Conservation (phyloP, 2,888 invertebrate species). For the Drosophila conformis region DNA sequence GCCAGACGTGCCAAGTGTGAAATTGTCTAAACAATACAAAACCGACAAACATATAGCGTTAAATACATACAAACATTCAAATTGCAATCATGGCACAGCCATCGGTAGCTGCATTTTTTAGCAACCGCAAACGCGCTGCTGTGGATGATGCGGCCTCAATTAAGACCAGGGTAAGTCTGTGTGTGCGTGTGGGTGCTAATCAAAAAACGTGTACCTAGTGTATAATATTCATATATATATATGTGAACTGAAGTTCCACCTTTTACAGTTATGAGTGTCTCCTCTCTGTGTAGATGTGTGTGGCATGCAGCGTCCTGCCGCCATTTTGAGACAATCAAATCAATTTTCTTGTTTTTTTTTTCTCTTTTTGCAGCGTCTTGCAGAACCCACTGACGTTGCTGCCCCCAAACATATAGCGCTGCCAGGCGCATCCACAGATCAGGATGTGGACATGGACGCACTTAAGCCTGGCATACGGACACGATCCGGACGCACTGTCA, state of each 20-base stretch:
- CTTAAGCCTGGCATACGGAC: slow-evolving; percentile 74
- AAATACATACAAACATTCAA: slow-evolving; percentile 27
- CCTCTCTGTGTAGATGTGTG: slow-evolving; percentile 7
- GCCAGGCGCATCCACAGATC: slow-evolving; percentile 32
- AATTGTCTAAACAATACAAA: slow-evolving; percentile 35
- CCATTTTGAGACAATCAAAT: slow-evolving; percentile 39
- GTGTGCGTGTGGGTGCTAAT: slow-evolving; percentile 32
- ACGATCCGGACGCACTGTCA: slow-evolving; percentile 79
- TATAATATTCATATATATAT: not conserved
- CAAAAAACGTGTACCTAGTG: slow-evolving; percentile 30
- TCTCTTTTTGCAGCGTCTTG: slow-evolving; percentile 55
- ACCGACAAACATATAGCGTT: slow-evolving; percentile 35
- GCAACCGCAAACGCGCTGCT: slow-evolving; percentile 91
- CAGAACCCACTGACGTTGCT: slow-evolving; percentile 40
- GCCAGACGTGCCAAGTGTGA: slow-evolving; percentile 62
- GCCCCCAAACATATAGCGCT: slow-evolving; percentile 34
- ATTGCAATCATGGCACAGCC: slow-evolving; percentile 89
- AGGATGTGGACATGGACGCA: slow-evolving; percentile 69
- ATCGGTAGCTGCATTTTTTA: slow-evolving; percentile 91
- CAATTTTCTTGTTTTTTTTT: not conserved
- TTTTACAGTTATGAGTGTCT: slow-evolving; percentile 10
- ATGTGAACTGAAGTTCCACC: not conserved
- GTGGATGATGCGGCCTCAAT: slow-evolving; percentile 87
- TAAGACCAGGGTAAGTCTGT: slow-evolving; percentile 86
- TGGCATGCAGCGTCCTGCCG: slow-evolving; percentile 45